Evolutionary conservation across 2,113 vertebrate genomes (phyloP).

Genomic region (Rhineura floridana): DNA sequence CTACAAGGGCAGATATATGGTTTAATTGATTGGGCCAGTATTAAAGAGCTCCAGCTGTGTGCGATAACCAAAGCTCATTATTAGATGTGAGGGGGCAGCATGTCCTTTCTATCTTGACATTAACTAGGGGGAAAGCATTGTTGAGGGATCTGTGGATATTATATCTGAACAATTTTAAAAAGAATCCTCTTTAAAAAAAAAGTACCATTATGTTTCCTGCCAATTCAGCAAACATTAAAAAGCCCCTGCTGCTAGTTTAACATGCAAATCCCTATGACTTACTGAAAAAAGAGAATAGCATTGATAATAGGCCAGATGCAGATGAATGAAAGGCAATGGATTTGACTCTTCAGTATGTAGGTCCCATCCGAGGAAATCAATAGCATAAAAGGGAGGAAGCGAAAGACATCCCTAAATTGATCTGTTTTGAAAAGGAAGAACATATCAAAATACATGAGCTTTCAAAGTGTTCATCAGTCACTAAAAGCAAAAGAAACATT

Average conservation of each 20-base stretch:
- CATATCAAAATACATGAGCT: background rate
- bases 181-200: background rate
- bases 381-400: background rate
- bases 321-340: background rate
- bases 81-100: background rate
- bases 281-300: background rate
- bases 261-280: background rate
- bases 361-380: background rate
- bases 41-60: background rate
- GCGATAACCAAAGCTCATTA: background rate
- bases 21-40: background rate
- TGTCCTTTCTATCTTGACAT: background rate
- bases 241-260: background rate
- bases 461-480: background rate
- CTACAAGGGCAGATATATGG: background rate
- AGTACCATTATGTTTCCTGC: background rate
- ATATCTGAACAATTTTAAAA: background rate
- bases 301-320: background rate
- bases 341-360: background rate
- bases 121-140: background rate
- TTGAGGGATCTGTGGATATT: background rate
- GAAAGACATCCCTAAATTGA: background rate
- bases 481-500: background rate
- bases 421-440: background rate
- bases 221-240: constrained; percentile 14